Conservation (phyloP, 2,797 vertebrate species). For the Halcyon chelicuti region DNA sequence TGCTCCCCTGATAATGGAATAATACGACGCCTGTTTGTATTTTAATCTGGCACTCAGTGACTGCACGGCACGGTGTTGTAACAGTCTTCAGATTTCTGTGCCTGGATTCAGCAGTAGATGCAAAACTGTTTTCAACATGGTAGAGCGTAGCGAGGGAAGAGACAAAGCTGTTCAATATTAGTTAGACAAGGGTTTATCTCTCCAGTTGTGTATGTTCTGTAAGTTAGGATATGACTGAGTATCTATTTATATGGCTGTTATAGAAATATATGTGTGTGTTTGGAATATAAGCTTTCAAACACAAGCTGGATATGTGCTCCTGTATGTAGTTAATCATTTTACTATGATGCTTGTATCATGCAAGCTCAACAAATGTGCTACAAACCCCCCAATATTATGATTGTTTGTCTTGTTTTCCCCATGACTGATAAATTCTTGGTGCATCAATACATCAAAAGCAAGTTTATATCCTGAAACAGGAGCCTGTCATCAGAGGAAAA, state of each 20-base stretch:
- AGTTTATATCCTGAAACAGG: background rate
- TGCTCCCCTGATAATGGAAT: background rate
- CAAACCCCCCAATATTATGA: background rate
- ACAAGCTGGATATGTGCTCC: background rate
- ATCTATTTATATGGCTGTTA: conserved; percentile 6
- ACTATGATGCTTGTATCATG: background rate
- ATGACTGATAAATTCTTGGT: background rate
- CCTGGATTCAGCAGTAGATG: background rate
- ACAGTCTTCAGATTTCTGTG: background rate
- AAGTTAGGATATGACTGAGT: background rate
- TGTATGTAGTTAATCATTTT: background rate
- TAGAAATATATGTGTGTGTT: background rate
- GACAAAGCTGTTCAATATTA: conserved; percentile 14
- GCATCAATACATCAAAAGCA: background rate
- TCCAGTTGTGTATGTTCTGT: background rate
- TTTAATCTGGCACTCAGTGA: background rate
- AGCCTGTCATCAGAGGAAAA: background rate
- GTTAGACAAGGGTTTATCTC: conserved; percentile 34
- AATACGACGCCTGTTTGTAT: background rate
- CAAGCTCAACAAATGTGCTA: background rate
- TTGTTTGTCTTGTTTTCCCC: background rate
- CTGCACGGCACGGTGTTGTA: background rate
- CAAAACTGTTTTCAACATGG: conserved; percentile 2
- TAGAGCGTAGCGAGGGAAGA: background rate
- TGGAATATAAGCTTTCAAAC: conserved; percentile 4